Evolutionary conservation across 2,888 invertebrate species (phyloP), one percentile per base, ranked within the genome.

Genomic region (Lottia scabra): DNA sequence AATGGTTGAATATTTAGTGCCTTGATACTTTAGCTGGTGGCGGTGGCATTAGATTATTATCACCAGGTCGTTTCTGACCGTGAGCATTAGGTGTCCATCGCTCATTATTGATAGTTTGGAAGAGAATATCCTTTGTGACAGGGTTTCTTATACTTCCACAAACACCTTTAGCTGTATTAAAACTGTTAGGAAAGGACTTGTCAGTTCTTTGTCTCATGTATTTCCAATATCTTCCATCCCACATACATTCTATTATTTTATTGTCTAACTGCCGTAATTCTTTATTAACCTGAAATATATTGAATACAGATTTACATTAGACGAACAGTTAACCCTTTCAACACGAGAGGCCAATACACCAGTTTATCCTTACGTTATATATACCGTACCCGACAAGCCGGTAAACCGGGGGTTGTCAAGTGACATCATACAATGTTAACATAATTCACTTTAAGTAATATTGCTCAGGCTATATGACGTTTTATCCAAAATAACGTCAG

Each of bases 151-250:
- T 98, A 87, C 95, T 96, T 70, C 94, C 92, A 84, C 92, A 93
- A 56, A 98, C 97, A 80, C 95, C 95, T 94, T 81, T 87, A 3
- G 98, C 98, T 13, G 99, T 99, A 10, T 91, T 92, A 80, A 89
- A 94, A 79, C 95, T 94, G 90, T 99, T 99, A 0, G 99, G 98
- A 89, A 93, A 95, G 0, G 96, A 96, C 91, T 99, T 99, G 90
- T 99, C 99, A 0, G 95, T 97, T 79, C 99, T 91, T 88, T 97
- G 96, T 73, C 99, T 92, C 96, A 99, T 95, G 88, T 95, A 97
- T 68, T 94, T 92, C 99, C 99, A 99, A 78, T 93, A 91, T 45
- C 83, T 84, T 0, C 80, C 79, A 76, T 96, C 95, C 84, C 91
- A 94, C 83, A 93, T 94, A 90, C 99, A 99, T 91, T 99, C 99